Base-by-base conservation (phyloP, 2,888 invertebrate genomes). In the Ormyrus pomaceus region DNA sequence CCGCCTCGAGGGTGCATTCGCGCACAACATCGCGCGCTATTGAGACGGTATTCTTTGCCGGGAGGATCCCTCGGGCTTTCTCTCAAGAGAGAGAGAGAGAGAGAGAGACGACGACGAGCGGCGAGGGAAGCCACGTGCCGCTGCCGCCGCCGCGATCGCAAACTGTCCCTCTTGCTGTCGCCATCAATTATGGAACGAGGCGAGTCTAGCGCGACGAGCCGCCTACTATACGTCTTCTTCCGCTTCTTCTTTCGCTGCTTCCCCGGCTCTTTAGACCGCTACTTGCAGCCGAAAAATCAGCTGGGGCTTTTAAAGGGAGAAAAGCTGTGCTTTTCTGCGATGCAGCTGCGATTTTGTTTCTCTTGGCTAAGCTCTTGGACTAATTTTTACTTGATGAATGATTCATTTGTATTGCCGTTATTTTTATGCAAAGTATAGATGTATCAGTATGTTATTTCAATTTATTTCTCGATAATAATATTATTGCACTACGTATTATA, bases 181-280 rank as follows among this genome's bases (percentile, higher is more conserved):
- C 84, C 87, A 87, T 90, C 86, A 89, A 90, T 90, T 88, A 90
- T 90, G 88, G 87, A 86, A 83, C 83, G 84, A 75, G 84, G 85
- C 86, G 87, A 89, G 89, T 90, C 89, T 90, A 89, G 88, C 89
- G 83, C 86, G 34, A 34, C 34, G 34, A 34, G 34, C 34, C 34
- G 34, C 34, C 34, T 34, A 34, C 34, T 34, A 34, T 34, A 34
- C 34, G 34, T 34, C 34, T 34, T 34, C 34, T 84, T 83, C 84
- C 85, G 8, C 34, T 34, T 34, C 34, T 13, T 46, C 56, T 55
- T 10, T 34, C 7, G 8, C 53, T 34, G n/a, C 50, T n/a, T 7
- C 51, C 9, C 82, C 85, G 84, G 80, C 74, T 34, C 34, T 80
- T n/a, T 48, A 50, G 34, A 8, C 55, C 34, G 11, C 34, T 19